These are phyloP conservation scores for Iselma pallidipennis DNA, from an alignment of 2,888 invertebrate genomes.

Conservation along the genomic window DNA sequence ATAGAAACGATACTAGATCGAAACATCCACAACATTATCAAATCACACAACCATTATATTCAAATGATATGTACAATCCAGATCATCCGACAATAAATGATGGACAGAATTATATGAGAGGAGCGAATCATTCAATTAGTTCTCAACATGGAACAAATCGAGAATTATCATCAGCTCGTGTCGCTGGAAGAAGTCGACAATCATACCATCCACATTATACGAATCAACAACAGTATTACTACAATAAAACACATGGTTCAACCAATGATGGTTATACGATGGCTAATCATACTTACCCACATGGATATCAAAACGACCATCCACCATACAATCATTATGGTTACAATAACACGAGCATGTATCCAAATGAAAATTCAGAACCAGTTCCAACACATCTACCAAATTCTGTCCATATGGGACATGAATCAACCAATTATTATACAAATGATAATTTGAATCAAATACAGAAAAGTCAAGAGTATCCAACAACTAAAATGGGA, in stretches of 20 bases:
- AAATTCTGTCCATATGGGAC: slow-evolving; percentile 44
- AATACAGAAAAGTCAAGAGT: slow-evolving; percentile 49
- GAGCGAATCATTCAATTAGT: slow-evolving; percentile 43
- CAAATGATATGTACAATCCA: slow-evolving; percentile 54
- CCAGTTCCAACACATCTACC: slow-evolving; percentile 42
- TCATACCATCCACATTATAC: slow-evolving; percentile 56
- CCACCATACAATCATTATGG: slow-evolving; percentile 51
- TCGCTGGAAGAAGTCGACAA: slow-evolving; percentile 46
- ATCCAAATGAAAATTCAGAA: slow-evolving; percentile 46
- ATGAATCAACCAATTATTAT: slow-evolving; percentile 48
- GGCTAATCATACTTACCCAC: slow-evolving; percentile 45
- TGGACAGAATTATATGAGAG: slow-evolving; percentile 46
- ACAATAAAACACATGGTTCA: slow-evolving; percentile 60
- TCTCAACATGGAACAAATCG: slow-evolving; percentile 29
- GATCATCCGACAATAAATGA: slow-evolving; percentile 51
- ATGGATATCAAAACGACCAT: slow-evolving; percentile 49
- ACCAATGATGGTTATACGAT: slow-evolving; percentile 43
- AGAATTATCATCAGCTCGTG: slow-evolving; percentile 39
- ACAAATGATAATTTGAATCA: slow-evolving; percentile 47
- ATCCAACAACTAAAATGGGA: slow-evolving; percentile 49
- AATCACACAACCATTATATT: slow-evolving; percentile 36
- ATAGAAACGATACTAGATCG: slow-evolving; percentile 44
- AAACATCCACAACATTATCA: slow-evolving; percentile 49
- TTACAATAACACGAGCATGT: slow-evolving; percentile 46
- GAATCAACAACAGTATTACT: slow-evolving; percentile 59